phyloP scores from a whole-genome alignment of 1,140 invertebrate species.

The Probaryconus sp. region DNA sequence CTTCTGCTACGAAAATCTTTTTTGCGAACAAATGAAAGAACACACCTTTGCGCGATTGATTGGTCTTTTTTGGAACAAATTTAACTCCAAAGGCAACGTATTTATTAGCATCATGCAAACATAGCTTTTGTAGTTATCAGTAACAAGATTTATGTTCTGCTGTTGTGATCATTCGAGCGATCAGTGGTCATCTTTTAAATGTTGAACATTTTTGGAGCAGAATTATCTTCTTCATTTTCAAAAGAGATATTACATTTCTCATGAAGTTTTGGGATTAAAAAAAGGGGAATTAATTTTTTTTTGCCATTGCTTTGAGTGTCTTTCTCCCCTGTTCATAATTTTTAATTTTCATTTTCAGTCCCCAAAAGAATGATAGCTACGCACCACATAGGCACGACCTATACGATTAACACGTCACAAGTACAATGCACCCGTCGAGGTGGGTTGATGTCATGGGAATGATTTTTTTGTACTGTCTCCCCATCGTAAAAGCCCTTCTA shows the following conservation, averaged over 20 bases:
- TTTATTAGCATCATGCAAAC: constrained; percentile 55
- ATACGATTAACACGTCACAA: constrained; percentile 73
- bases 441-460: constrained; percentile 69
- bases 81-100: constrained; percentile 39
- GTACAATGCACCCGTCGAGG: constrained; percentile 62
- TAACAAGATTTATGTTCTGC: constrained; percentile 49
- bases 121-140: constrained; percentile 28
- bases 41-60: constrained; percentile 35
- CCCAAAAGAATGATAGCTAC: constrained; percentile 22
- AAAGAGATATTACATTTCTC: too few relatives aligned
- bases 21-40: constrained; percentile 4
- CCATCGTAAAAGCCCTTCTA: constrained; percentile 52
- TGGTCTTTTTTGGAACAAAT: constrained; percentile 55
- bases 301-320: constrained; percentile 12
- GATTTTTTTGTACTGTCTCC: constrained; percentile 59
- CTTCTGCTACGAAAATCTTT: neutral
- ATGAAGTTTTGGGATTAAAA: neutral
- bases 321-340: constrained; percentile 32
- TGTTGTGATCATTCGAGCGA: constrained; percentile 33
- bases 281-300: neutral
- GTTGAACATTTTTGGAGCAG: too few relatives aligned
- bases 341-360: constrained; percentile 27
- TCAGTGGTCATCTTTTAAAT: too few relatives aligned
- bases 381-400: constrained; percentile 47
- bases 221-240: too few relatives aligned